A percentile compares a stretch with the other conserved stretches of the same genome.
Conservation (phyloP, 2,113 vertebrate genomes). For the Regulus satrapa region DNA sequence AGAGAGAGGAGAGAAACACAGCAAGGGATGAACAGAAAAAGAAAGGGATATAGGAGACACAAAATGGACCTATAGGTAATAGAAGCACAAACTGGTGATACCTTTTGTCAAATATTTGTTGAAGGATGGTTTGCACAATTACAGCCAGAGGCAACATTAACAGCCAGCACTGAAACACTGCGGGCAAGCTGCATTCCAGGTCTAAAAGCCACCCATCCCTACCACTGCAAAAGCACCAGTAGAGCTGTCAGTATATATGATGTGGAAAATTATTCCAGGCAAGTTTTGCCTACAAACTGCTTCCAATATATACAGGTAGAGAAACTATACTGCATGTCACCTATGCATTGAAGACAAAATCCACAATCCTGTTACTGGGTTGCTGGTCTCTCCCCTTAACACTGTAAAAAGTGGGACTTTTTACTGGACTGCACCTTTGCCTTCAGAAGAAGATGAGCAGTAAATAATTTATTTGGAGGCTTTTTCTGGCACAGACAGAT, state of each 20-base stretch:
- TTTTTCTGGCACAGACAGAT: constrained; percentile 9
- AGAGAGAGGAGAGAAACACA: neutral
- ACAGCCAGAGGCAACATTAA: neutral
- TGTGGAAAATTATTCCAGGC: neutral
- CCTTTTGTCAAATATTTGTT: neutral
- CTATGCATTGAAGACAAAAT: neutral
- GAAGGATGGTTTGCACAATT: neutral
- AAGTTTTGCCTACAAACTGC: neutral
- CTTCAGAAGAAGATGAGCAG: neutral
- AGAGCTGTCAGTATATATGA: neutral
- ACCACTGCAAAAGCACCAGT: neutral
- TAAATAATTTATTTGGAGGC: constrained; percentile 3
- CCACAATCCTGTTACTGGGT: neutral
- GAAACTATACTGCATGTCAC: neutral
- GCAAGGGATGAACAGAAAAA: neutral
- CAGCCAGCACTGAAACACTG: neutral
- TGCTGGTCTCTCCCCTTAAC: accelerated
- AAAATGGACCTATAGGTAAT: neutral
- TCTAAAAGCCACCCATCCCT: neutral
- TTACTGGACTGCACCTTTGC: neutral
- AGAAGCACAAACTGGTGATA: neutral
- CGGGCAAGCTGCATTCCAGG: neutral
- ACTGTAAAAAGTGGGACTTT: neutral
- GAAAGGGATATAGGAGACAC: neutral
- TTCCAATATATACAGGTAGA: neutral